Evolutionary conservation across 2,113 vertebrate species (phyloP), one percentile per base, ranked within the genome.

Genomic region (Epinephelus cyanopodus): DNA sequence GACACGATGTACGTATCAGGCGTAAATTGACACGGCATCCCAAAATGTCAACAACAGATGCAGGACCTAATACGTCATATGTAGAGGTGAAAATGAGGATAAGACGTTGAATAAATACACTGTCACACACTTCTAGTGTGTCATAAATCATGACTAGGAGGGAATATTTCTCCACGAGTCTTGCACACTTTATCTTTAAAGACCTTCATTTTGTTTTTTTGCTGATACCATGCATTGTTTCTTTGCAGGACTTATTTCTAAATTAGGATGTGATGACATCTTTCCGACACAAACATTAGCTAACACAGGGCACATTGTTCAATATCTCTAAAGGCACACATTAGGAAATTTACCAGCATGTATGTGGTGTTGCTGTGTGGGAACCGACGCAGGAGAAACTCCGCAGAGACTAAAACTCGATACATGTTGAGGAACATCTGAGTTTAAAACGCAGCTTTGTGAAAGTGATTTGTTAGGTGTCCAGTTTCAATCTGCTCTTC

Each of bases 391-490:
- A 57, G 23, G 15, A 21, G 23, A 33, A 63, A 56, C 18, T 52
- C 25, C 39, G 42, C 48, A 29, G 52, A 79, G 57, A 62, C 18
- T 10, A 53, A 25, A 83, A 67, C 47, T 12, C 54, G 54, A 79
- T 80, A 29, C 19, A 67, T 39, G 77, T 11, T 2, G 12, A 60
- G 7, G 17, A 66, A 74, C 50, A 70, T 70, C 25, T 1, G 6
- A 37, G 10, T 57, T 77, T 63, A 76, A 76, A 57, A 63, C 13
- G 2, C 52, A 45, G 45, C 62, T 79, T 65, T 77, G 63, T 66
- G 23, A 61, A 58, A 33, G 57, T 73, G 69, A 83, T 65, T 69
- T 83, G 45, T 21, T 25, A 15, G 69, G 84, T 42, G 50, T 83
- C 74, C 19, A 23, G 27, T 78, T 87, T 85, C 82, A 75, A 2